Percentiles rank a stretch among this genome's conserved stretches.
Conservation (phyloP, 2,797 vertebrate species). For the Sebastes matsubarae region DNA sequence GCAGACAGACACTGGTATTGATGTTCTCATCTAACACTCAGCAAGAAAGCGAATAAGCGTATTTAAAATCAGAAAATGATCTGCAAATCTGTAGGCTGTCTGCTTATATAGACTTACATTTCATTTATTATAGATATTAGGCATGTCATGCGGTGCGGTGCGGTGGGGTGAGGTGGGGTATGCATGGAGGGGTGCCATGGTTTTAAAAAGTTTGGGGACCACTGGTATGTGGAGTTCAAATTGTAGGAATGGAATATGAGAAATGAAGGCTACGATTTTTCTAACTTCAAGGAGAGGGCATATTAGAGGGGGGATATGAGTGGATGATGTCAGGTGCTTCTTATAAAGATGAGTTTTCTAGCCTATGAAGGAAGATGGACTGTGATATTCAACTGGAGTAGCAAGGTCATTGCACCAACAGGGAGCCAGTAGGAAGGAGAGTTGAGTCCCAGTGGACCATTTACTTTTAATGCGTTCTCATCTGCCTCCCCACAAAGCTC, state of each 20-base stretch:
- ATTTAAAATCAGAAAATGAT: neutral
- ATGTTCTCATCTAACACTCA: neutral
- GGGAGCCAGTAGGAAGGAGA: constrained; percentile 54
- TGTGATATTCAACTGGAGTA: constrained; percentile 51
- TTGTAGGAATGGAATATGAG: neutral
- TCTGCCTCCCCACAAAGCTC: constrained; percentile 65
- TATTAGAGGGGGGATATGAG: constrained; percentile 14
- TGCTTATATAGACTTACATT: neutral
- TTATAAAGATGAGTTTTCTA: constrained; percentile 32
- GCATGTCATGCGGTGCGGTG: neutral
- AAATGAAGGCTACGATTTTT: neutral
- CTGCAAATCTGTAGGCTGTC: neutral
- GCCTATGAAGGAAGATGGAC: constrained; percentile 40
- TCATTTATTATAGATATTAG: neutral
- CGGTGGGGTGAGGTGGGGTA: too few species aligned
- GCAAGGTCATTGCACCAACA: constrained; percentile 70
- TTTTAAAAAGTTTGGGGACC: neutral
- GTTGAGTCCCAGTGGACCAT: constrained; percentile 60
- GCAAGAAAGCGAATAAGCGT: neutral
- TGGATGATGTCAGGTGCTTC: constrained; percentile 34
- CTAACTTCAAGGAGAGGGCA: constrained; percentile 1
- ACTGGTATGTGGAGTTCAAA: neutral
- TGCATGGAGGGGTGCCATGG: neutral
- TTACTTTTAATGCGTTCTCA: constrained; percentile 76
- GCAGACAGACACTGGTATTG: neutral